Conservation (phyloP, 2,113 vertebrate genomes). For the Xyrauchen texanus region DNA sequence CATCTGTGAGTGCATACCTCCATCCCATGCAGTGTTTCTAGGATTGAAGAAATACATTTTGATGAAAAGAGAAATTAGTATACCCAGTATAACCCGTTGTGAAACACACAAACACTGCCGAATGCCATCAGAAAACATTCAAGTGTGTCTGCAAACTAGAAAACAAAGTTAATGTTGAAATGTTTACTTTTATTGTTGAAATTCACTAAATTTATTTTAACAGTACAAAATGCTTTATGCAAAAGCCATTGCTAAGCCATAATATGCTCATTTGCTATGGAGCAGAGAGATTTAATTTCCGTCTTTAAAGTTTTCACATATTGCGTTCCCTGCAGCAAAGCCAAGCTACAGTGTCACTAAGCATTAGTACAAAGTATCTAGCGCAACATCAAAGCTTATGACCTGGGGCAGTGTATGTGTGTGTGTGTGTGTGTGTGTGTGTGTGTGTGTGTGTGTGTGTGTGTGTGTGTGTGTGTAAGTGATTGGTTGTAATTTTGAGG, state of each 20-base stretch:
- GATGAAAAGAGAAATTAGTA: slow-evolving; percentile 24
- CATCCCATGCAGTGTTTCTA: slow-evolving; percentile 30
- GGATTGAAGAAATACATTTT: slow-evolving; percentile 1
- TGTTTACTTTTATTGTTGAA: slow-evolving; percentile 33
- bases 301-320: not conserved
- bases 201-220: not conserved
- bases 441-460: not conserved
- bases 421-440: not conserved
- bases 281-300: slow-evolving; percentile 1
- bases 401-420: slow-evolving; percentile 24
- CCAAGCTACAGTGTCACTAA: slow-evolving; percentile 46
- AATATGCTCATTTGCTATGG: slow-evolving; percentile 3
- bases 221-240: slow-evolving; percentile 8
- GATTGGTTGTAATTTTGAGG: slow-evolving; percentile 43
- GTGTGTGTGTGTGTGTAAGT: not conserved
- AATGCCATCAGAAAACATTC: not conserved
- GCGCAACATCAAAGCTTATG: slow-evolving; percentile 30
- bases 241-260: slow-evolving; percentile 9
- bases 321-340: slow-evolving; percentile 43
- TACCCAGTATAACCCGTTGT: not conserved
- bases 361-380: slow-evolving; percentile 34
- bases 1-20: not conserved
- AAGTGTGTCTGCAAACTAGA: not conserved
- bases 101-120: slow-evolving; percentile 22
- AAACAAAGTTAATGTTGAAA: slow-evolving; percentile 14